phyloP scores from a whole-genome alignment of 2,797 vertebrate species.

The Okamejei kenojei region DNA sequence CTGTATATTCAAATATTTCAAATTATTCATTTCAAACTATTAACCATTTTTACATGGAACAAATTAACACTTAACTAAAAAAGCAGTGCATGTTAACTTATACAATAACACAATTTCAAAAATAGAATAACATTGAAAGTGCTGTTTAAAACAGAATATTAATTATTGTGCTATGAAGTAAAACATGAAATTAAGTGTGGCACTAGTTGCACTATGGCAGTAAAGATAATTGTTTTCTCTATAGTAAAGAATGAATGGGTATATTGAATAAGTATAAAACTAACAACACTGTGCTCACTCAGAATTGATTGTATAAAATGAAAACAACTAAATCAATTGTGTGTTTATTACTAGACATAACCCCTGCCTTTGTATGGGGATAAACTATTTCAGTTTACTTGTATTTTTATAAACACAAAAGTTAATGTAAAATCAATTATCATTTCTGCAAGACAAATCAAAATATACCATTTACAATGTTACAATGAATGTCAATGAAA shows the following conservation, averaged over 20 bases:
- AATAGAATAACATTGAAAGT: neutral
- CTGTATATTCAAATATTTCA: neutral
- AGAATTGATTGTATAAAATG: neutral
- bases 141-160: neutral
- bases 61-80: slow-evolving; percentile 12
- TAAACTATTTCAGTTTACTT: neutral
- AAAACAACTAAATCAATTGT: neutral
- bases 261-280: neutral
- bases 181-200: neutral
- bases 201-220: neutral
- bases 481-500: neutral
- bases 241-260: neutral
- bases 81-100: neutral
- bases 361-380: neutral
- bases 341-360: neutral
- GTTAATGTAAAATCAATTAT: neutral
- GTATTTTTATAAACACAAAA: neutral
- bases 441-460: neutral
- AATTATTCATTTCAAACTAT: neutral
- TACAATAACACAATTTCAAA: neutral
- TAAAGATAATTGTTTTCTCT: neutral
- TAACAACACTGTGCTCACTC: too few relatives aligned
- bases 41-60: neutral
- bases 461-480: neutral
- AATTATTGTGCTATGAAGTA: neutral